A percentile compares a stretch with the other conserved stretches of the same genome.
phyloP scores from a whole-genome alignment of 1,140 invertebrate genomes.

The Babylonia areolata region DNA sequence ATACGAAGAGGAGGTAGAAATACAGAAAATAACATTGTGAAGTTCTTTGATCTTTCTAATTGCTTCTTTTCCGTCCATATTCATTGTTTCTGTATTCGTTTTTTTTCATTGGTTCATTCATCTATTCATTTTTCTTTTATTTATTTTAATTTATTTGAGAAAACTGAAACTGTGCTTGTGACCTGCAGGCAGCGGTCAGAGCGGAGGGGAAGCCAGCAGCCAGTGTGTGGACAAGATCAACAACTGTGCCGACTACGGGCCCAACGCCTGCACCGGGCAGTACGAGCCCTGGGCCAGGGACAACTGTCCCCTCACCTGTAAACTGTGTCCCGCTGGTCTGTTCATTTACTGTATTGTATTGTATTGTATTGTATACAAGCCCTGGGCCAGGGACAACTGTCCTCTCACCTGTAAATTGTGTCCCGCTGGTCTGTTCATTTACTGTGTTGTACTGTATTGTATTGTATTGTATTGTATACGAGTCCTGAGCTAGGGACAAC shows the following conservation, averaged over 20 bases:
- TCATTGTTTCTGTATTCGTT: too few relatives aligned
- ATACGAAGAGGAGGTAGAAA: background rate
- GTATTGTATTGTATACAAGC: constrained; percentile 26
- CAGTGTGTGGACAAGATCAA: constrained; percentile 44
- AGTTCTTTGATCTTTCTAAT: too few relatives aligned
- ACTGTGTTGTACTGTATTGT: too few relatives aligned
- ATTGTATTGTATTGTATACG: too few relatives aligned
- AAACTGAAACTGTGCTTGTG: background rate
- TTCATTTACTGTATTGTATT: too few relatives aligned
- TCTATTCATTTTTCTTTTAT: too few relatives aligned
- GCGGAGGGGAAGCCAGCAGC: background rate
- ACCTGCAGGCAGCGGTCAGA: background rate
- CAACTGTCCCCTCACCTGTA: constrained; percentile 53
- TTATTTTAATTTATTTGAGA: too few relatives aligned
- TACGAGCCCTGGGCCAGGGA: constrained; percentile 51
- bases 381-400: constrained; percentile 56
- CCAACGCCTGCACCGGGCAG: constrained; percentile 44
- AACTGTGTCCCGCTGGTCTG: constrained; percentile 41
- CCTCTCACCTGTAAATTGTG: constrained; percentile 50
- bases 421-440: background rate
- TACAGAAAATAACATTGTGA: background rate
- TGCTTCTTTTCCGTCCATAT: too few relatives aligned
- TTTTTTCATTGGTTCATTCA: too few relatives aligned
- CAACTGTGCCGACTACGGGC: constrained; percentile 49
- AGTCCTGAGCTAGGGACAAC: too few relatives aligned